These are phyloP conservation scores for Sebastes alutus DNA, from an alignment of 2,797 vertebrate species.

Conservation along the genomic window DNA sequence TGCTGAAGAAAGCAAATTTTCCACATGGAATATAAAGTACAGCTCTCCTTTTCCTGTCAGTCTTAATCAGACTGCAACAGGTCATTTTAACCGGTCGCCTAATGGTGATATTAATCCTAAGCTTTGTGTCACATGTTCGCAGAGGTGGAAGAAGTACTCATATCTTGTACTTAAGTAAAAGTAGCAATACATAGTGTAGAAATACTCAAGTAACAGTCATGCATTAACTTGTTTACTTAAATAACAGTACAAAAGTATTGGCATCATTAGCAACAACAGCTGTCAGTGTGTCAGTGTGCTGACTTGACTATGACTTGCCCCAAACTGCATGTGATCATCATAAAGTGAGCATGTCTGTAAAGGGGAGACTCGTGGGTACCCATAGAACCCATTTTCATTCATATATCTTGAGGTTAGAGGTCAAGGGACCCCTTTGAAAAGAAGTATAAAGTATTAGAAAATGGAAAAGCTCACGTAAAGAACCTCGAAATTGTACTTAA, in stretches of 20 bases:
- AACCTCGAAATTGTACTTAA: neutral
- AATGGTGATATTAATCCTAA: neutral
- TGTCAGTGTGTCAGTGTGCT: no score
- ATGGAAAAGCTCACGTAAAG: neutral
- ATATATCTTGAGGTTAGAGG: no score
- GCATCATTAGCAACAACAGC: neutral
- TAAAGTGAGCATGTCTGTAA: no score
- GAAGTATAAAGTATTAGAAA: neutral
- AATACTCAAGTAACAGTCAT: no score
- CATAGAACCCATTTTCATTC: no score
- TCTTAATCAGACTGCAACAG: neutral
- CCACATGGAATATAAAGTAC: neutral
- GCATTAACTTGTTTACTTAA: no score
- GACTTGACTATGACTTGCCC: no score
- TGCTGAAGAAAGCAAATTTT: conserved; percentile 13
- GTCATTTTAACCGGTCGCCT: neutral
- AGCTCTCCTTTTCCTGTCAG: neutral
- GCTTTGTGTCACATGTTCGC: neutral
- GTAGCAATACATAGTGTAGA: no score
- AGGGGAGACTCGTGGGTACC: no score
- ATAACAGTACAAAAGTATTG: no score
- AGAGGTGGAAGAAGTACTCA: neutral
- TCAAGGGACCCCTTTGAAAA: no score
- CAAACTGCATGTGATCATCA: no score
- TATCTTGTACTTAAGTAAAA: neutral